phyloP scores from a whole-genome alignment of 1,140 invertebrate species.

The Macrobrachium nipponense region DNA sequence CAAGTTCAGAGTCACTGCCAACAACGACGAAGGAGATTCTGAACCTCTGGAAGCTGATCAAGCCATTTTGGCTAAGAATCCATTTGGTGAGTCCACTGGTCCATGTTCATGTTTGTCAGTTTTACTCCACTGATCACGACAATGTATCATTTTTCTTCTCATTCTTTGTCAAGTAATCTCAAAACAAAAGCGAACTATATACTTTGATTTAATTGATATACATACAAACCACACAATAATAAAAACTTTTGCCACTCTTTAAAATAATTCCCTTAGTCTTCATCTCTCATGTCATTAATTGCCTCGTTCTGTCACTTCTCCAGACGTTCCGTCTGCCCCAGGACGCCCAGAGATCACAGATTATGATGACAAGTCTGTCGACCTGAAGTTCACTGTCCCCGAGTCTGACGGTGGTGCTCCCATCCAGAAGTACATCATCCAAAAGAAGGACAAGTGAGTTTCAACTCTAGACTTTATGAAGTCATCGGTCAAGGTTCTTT shows the following conservation, averaged over 20 bases:
- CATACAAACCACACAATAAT: too few relatives aligned
- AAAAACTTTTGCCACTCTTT: background rate
- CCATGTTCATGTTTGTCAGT: too few relatives aligned
- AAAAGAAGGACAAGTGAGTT: slow-evolving; percentile 87
- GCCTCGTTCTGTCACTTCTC: background rate
- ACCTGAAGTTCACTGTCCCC: slow-evolving; percentile 95
- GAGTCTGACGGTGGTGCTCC: slow-evolving; percentile 92
- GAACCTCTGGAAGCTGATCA: slow-evolving; percentile 89
- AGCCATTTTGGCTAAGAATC: slow-evolving; percentile 93
- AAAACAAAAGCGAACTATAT: too few relatives aligned
- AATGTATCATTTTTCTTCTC: too few relatives aligned
- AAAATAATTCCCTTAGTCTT: background rate
- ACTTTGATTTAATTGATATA: too few relatives aligned
- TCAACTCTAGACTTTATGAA: background rate
- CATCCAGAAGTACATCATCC: slow-evolving; percentile 96
- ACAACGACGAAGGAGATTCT: slow-evolving; percentile 96
- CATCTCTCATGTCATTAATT: background rate
- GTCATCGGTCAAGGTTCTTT: background rate
- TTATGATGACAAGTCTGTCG: slow-evolving; percentile 93
- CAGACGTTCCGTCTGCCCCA: slow-evolving; percentile 86
- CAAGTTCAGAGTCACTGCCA: slow-evolving; percentile 94
- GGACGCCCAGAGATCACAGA: slow-evolving; percentile 91
- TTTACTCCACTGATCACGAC: too few relatives aligned
- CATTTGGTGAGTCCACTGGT: slow-evolving; percentile 80
- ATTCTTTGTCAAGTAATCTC: too few relatives aligned